phyloP scores from a whole-genome alignment of 2,888 invertebrate species.

The Lordiphosa fenestrarum region DNA sequence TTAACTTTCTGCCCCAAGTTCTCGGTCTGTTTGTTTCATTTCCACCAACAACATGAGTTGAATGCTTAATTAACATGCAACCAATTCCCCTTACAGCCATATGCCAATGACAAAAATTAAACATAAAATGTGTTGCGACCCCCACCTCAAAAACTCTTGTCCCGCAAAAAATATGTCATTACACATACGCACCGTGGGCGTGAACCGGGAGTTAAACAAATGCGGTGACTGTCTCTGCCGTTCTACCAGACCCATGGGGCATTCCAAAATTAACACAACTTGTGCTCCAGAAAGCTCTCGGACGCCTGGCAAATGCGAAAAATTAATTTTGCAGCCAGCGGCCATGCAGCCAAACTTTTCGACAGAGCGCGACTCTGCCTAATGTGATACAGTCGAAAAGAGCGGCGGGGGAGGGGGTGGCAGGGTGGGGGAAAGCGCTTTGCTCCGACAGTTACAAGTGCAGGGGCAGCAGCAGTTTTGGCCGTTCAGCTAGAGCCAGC shows the following conservation, averaged over 20 bases:
- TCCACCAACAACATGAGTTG: too few species aligned
- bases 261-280: slow-evolving; percentile 32
- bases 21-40: too few species aligned
- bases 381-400: slow-evolving; percentile 16
- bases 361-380: slow-evolving; percentile 30
- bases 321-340: slow-evolving; percentile 51
- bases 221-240: slow-evolving; percentile 2
- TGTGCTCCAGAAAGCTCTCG: slow-evolving; percentile 22
- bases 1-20: too few species aligned
- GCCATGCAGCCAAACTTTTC: slow-evolving; percentile 33
- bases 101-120: too few species aligned
- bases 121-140: too few species aligned
- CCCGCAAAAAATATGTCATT: slow-evolving; percentile 29
- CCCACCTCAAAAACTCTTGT: slow-evolving; percentile 23
- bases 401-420: too few species aligned
- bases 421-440: not conserved
- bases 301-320: slow-evolving; percentile 28
- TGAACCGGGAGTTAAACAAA: slow-evolving; percentile 23
- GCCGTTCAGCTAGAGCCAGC: slow-evolving; percentile 33
- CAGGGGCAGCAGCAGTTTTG: slow-evolving; percentile 24
- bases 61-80: too few species aligned
- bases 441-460: slow-evolving; percentile 31
- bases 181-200: slow-evolving; percentile 42
- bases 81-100: too few species aligned
- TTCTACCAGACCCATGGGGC: slow-evolving; percentile 3